Evolutionary conservation across 2,113 vertebrate genomes (phyloP), one percentile per base, ranked within the genome.

Genomic region (Turdus rufiventris): DNA sequence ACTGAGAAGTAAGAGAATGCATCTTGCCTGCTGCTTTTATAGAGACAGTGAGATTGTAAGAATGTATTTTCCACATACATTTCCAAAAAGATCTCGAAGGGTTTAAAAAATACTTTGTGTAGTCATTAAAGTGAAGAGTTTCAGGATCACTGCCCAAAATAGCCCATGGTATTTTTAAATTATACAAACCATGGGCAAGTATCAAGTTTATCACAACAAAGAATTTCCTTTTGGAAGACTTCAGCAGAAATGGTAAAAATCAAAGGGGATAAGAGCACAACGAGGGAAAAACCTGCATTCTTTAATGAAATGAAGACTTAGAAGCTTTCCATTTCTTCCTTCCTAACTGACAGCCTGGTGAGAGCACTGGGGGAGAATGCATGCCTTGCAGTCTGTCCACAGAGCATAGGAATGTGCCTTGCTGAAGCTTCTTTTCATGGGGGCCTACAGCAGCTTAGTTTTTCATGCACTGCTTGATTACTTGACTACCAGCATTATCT

Each of bases 291-390:
- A 1, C 3, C 10, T 4, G 26, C 70, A 75, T 25, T 38, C 29
- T 63, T 88, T 34, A 78, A 72, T 14, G n/a, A 87, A 94, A 85
- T 0, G 0, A 88, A 94, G 77, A 61, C 14, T 74, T 78, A 72
- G 10, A 62, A 78, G 58, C 0, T 5, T 81, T 92, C 87, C 5
- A 40, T 26, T 47, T 82, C 54, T 42, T 91, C 20, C 43, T 28
- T 60, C 25, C 50, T 31, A 36, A 40, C 7, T n/a, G 53, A 43
- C 36, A 6, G 16, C 48, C 28, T 0, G 0, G 62, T n/a, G 21
- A 11, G 62, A 31, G 18, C 0, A 0, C 14, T 5, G 0, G 0
- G 20, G 33, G 28, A 75, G 74, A 61, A 36, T 3, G 1, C 12
- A 2, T 54, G 58, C 72, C n/a, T 85, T 67, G 56, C 13, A 8